Base-by-base conservation (phyloP, 2,888 invertebrate species). In the Drosophila imparisetae region DNA sequence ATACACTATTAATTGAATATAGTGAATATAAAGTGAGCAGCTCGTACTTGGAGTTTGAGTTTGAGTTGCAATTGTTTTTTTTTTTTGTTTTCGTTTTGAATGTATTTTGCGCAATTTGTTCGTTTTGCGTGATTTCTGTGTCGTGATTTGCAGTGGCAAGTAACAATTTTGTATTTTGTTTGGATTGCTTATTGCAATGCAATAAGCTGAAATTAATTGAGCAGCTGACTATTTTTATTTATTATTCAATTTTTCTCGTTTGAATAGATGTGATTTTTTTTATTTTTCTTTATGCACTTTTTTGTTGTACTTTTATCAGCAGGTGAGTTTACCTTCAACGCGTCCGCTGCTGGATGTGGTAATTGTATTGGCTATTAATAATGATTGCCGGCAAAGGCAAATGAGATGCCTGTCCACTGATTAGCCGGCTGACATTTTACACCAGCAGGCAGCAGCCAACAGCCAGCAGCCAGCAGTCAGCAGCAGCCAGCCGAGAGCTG, bases 91-190 rank as follows among this genome's bases (percentile, higher is more conserved):
- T 85, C 83, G 75, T 83, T 87, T 67, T 63, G 75, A 86, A 75
- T 86, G 87, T 87, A 84, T 81, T 87, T 84, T 84, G 72, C 78
- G 83, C 88, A 88, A 84, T 84, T 89, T 84, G 89, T 75, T 78
- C 75, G 68, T 58, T 78, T 89, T 87, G 80, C 85, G 84, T 86
- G 87, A 80, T 78, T 78, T 69, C 64, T 80, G 75, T 84, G 85
- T 86, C 86, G 87, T 86, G 86, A 86, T 86, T 87, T 76, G 85
- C 89, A 78, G 89, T 86, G 85, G 89, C 86, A 87, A 89, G 78
- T 70, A 79, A 72, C 73, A 64, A 42, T 59, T 27, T 66, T 48
- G 40, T 40, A n/a, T 7, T 63, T 57, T 61, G 34, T 59, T 58
- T n/a, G 38, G 54, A 69, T 69, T 75, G 57, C 77, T 86, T 83